A percentile compares a stretch with the other conserved stretches of the same genome.
Evolutionary conservation across 2,113 vertebrate species (phyloP).

Genomic region (Cervus canadensis): DNA sequence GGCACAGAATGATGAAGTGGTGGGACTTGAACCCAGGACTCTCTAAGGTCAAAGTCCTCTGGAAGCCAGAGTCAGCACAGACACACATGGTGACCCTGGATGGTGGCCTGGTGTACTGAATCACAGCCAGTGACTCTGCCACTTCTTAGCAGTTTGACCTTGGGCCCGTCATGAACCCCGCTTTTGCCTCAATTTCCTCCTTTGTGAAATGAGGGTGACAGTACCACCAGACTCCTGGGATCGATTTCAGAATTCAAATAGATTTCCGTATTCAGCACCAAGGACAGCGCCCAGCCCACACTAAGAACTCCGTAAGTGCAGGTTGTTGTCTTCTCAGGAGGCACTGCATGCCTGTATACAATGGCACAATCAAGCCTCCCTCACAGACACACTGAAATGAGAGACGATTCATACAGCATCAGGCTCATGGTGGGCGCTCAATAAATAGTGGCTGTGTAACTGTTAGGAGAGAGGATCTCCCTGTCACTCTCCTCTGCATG

Average conservation of each 20-base stretch:
- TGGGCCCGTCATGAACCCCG: neutral
- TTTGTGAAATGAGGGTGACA: neutral
- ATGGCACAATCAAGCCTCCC: neutral
- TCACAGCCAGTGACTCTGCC: neutral
- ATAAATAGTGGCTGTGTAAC: constrained; percentile 4
- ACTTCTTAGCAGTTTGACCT: neutral
- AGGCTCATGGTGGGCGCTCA: neutral
- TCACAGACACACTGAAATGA: neutral
- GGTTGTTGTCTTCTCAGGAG: neutral
- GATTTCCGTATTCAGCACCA: neutral
- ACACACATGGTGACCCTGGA: neutral
- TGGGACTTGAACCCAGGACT: neutral
- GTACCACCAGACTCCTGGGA: neutral
- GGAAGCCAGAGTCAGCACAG: neutral
- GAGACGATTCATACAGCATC: neutral
- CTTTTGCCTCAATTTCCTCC: neutral
- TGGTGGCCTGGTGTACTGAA: neutral
- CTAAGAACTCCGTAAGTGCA: neutral
- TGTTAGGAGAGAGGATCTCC: neutral
- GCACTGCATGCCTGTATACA: neutral
- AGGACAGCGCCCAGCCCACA: neutral
- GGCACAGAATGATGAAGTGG: neutral
- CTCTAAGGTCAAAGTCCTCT: neutral
- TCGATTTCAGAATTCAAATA: neutral
- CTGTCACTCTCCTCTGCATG: neutral